These are phyloP conservation scores for Hexactinellida sp. DNA, from an alignment of 37 sponge, comb jelly and placozoan genomes.

Conservation along the genomic window DNA sequence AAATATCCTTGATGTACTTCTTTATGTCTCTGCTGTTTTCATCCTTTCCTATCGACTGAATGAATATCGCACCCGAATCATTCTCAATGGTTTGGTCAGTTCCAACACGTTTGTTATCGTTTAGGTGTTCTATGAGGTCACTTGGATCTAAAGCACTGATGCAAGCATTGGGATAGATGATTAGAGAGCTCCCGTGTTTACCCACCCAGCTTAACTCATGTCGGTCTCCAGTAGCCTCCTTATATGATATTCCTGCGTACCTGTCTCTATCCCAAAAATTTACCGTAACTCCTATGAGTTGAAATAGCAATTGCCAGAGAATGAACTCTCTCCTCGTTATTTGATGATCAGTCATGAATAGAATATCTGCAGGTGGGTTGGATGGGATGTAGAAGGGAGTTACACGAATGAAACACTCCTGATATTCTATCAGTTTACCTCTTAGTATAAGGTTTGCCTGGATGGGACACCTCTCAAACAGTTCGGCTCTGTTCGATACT, in stretches of 20 bases:
- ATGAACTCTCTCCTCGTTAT: slow-evolving; percentile 53
- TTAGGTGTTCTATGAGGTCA: slow-evolving; percentile 49
- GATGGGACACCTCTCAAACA: slow-evolving; percentile 56
- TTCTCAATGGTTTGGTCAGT: not conserved
- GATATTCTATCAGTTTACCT: slow-evolving; percentile 67
- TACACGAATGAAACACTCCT: slow-evolving; percentile 45
- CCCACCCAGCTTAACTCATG: slow-evolving; percentile 54
- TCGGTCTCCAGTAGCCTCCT: slow-evolving; percentile 24
- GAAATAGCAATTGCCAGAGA: slow-evolving; percentile 58
- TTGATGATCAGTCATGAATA: slow-evolving; percentile 41
- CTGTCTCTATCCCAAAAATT: slow-evolving; percentile 63
- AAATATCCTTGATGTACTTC: not conserved
- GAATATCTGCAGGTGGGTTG: slow-evolving; percentile 46
- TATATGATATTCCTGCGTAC: slow-evolving; percentile 47
- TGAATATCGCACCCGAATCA: not conserved
- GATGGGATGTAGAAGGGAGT: slow-evolving; percentile 47
- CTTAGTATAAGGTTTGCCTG: slow-evolving; percentile 56
- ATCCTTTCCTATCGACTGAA: not conserved
- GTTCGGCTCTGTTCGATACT: slow-evolving; percentile 60
- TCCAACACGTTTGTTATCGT: slow-evolving; percentile 19
- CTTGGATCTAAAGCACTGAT: not conserved
- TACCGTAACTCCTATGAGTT: slow-evolving; percentile 34
- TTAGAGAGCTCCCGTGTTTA: slow-evolving; percentile 34
- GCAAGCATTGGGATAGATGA: slow-evolving; percentile 38
- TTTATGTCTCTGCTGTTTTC: not conserved